Evolutionary conservation across 1,140 invertebrate species (phyloP).

Genomic region (Zaprionus capensis): DNA sequence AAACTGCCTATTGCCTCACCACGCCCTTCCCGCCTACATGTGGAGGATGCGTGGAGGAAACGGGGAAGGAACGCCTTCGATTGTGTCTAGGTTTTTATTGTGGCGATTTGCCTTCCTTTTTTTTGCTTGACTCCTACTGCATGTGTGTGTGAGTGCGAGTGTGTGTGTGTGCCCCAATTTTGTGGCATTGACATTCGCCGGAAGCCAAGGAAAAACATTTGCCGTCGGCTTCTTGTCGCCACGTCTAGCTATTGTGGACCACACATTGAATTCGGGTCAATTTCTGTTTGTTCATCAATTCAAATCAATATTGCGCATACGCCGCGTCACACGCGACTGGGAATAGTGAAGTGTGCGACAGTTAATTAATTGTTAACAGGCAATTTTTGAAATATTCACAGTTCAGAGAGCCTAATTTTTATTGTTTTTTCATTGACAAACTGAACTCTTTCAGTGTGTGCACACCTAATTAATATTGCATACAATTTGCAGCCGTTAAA

Average conservation of each 20-base stretch:
- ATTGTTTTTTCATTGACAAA: no score
- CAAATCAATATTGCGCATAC: slow-evolving; percentile 41
- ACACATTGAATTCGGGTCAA: slow-evolving; percentile 30
- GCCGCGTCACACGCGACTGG: not conserved
- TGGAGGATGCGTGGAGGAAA: no score
- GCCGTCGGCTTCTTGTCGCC: slow-evolving; percentile 70
- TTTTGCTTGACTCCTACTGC: slow-evolving; percentile 4
- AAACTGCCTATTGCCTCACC: slow-evolving; percentile 36
- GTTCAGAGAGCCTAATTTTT: not conserved
- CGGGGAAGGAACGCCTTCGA: not conserved
- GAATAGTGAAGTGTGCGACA: not conserved
- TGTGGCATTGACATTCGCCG: slow-evolving; percentile 79
- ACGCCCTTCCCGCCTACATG: not conserved
- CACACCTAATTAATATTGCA: slow-evolving; percentile 2
- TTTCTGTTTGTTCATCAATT: slow-evolving; percentile 29
- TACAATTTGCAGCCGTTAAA: not conserved
- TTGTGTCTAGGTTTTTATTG: slow-evolving; percentile 36
- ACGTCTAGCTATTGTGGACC: slow-evolving; percentile 58
- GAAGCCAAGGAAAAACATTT: slow-evolving; percentile 79
- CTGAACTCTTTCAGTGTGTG: not conserved
- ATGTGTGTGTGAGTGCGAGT: slow-evolving; percentile 29
- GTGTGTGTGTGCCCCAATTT: slow-evolving; percentile 61
- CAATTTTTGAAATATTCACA: not conserved
- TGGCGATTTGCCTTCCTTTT: slow-evolving; percentile 44
- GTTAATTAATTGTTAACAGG: not conserved